Evolutionary conservation across 2,797 vertebrate species (phyloP).

Genomic region (Artibeus lituratus): DNA sequence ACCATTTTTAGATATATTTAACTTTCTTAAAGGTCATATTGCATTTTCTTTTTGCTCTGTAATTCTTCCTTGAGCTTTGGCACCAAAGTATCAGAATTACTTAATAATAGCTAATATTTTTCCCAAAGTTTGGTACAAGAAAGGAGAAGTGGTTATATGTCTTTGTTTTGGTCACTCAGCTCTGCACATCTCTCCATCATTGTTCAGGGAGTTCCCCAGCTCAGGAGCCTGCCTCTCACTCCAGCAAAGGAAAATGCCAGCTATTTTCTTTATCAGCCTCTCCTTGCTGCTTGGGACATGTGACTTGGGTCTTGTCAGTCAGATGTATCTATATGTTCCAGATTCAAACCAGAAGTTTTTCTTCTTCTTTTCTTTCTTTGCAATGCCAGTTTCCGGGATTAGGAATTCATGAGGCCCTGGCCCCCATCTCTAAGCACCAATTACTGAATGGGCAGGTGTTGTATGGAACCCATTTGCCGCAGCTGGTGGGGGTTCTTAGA

Average conservation of each 20-base stretch:
- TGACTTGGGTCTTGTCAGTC: neutral
- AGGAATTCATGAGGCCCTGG: neutral
- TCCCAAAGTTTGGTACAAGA: neutral
- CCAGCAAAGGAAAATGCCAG: neutral
- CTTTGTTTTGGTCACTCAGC: neutral
- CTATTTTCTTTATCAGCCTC: neutral
- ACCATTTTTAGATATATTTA: neutral
- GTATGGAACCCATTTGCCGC: neutral
- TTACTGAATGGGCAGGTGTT: neutral
- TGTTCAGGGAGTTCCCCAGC: neutral
- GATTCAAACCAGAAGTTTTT: conserved; percentile 22
- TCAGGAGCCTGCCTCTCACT: neutral
- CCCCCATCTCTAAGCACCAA: neutral
- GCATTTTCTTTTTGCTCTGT: neutral
- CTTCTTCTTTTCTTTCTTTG: neutral
- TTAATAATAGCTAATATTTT: neutral
- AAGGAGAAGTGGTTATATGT: neutral
- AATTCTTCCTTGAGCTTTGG: neutral
- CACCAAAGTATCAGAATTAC: neutral
- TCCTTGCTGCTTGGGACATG: neutral
- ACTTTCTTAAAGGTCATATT: neutral
- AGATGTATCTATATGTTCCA: neutral
- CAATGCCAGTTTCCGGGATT: neutral
- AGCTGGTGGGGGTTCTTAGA: neutral
- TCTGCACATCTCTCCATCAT: neutral